Evolutionary conservation across 64 coral and sea anemone genomes (phyloP), one percentile per base, ranked within the genome.

Genomic region (Pocillopora damicornis): DNA sequence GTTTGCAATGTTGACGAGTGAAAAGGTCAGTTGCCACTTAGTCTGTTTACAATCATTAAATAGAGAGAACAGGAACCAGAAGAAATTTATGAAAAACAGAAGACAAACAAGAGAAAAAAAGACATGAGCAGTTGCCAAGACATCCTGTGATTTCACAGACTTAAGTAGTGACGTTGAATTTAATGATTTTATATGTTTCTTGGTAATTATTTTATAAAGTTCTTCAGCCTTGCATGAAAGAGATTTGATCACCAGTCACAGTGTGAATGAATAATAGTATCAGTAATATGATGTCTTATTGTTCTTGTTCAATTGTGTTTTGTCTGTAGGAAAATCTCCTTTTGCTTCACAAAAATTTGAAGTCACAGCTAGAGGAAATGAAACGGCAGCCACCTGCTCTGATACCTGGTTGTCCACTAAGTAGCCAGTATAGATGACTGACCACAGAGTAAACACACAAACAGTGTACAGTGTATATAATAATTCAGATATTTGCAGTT

Each of bases 1-100:
- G 76, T 92, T 92, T 80, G 90, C 90, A 76, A 92, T 92, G 75
- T 64, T 92, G 42, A 79, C 90, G 0, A 92, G 90, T 87, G 90
- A 87, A 92, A 92, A 87, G 76, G 90, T 92, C 57, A 37, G 73
- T 68, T 34, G 26, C 1, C 0, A 26, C n/a, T 22, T 17, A 12
- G n/a, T 23, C 37, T 22, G 12, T 51, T 51, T 51, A 51, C 7
- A 4, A 30, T 51, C 17, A 14, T 5, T 15, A 18, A 59, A 59
- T 15, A 17, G 42, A n/a, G 1, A 13, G 82, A 18, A 14, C 68
- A 63, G n/a, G 0, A 38, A 35, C 1, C 11, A 11, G 60, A n/a
- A 15, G 17, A 14, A 76, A 2, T 1, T 3, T 76, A 51, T 15
- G 17, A n/a, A n/a, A 51, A 51, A 51, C 42, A 51, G 42, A 51